Evolutionary conservation across 1,140 invertebrate species (phyloP).

Genomic region (Polypedilum vanderplanki): DNA sequence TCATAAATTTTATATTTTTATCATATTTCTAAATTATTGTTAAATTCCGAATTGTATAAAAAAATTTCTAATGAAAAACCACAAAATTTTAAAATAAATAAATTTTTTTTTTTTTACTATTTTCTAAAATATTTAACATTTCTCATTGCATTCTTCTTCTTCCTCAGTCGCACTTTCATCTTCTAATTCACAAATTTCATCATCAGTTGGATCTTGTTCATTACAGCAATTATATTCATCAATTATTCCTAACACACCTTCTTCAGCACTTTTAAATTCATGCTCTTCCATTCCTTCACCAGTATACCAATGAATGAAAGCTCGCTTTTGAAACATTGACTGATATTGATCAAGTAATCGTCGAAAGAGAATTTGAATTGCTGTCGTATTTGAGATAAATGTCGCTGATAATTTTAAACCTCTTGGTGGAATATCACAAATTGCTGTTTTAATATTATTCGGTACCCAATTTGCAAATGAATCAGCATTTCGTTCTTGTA

Average conservation of each 20-base stretch:
- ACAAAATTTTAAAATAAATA: no score
- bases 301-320: constrained; percentile 71
- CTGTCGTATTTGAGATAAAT: constrained; percentile 63
- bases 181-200: no score
- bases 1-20: no score
- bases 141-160: not conserved
- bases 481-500: constrained; percentile 63
- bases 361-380: constrained; percentile 46
- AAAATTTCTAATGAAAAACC: no score
- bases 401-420: constrained; percentile 64
- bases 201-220: not conserved
- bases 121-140: no score
- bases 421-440: constrained; percentile 61
- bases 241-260: not conserved
- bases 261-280: constrained; percentile 55
- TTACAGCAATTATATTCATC: not conserved
- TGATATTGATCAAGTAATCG: not conserved
- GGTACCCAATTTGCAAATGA: constrained; percentile 79
- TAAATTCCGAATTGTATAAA: no score
- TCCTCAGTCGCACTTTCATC: not conserved
- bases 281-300: constrained; percentile 74
- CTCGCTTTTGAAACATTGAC: constrained; percentile 6
- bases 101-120: no score
- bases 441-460: constrained; percentile 65
- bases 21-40: no score